These are phyloP conservation scores for Danio aesculapii DNA, from an alignment of 2,797 vertebrate genomes.

Conservation along the genomic window DNA sequence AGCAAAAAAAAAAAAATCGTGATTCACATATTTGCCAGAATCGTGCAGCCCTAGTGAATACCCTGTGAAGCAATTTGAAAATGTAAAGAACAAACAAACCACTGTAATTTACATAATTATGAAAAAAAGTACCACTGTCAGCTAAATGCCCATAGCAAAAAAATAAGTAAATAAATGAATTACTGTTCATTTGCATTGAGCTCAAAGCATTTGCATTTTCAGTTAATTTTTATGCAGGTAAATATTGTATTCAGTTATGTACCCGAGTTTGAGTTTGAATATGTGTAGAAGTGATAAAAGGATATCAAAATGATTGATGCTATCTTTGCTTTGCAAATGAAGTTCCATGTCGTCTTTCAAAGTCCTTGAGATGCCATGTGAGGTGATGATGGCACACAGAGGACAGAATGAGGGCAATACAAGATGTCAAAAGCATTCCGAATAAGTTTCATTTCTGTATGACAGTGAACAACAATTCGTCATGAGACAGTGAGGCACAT, in stretches of 20 bases:
- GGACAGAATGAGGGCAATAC: not conserved
- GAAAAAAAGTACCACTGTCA: not conserved
- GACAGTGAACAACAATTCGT: not conserved
- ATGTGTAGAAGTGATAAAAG: too few species aligned
- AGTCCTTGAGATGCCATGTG: not conserved
- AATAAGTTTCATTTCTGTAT: slow-evolving; percentile 5
- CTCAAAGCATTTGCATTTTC: slow-evolving; percentile 13
- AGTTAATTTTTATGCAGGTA: not conserved
- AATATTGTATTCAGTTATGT: too few species aligned
- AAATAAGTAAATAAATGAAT: not conserved
- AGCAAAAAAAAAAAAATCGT: too few species aligned
- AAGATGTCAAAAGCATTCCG: not conserved
- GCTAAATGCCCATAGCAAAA: not conserved
- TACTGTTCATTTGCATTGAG: slow-evolving; percentile 2
- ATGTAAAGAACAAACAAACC: not conserved
- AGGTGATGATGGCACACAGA: not conserved
- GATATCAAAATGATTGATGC: not conserved
- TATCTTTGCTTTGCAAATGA: not conserved
- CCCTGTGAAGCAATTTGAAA: not conserved
- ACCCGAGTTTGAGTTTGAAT: not conserved
- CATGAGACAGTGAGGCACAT: slow-evolving; percentile 17
- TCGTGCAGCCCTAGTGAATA: too few species aligned
- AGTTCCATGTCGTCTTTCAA: not conserved
- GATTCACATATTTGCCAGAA: too few species aligned
- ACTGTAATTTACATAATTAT: not conserved